A percentile compares a stretch with the other conserved stretches of the same genome.
Evolutionary conservation across 2,797 vertebrate genomes (phyloP).

Genomic region (Sardinella longiceps): DNA sequence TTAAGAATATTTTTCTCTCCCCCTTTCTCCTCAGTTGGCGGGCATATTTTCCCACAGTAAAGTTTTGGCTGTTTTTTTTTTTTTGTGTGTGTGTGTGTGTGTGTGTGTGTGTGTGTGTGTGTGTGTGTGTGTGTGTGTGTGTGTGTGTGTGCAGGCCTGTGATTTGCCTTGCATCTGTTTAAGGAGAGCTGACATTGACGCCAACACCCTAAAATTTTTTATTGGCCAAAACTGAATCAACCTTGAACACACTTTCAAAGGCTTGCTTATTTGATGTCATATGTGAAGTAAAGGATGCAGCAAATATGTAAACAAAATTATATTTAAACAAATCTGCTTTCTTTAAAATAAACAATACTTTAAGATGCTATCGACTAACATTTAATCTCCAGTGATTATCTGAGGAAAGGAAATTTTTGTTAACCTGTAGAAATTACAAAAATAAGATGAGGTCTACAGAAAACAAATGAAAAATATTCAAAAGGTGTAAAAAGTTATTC

Average conservation of each 20-base stretch:
- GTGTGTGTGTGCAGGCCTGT: conserved; percentile 35
- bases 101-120: no score
- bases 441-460: neutral
- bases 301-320: no score
- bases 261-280: neutral
- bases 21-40: neutral
- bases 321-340: no score
- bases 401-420: neutral
- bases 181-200: conserved; percentile 75
- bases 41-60: neutral
- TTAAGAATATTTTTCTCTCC: neutral
- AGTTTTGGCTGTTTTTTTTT: neutral
- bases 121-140: no score
- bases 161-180: conserved; percentile 76
- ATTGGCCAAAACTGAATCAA: conserved; percentile 33
- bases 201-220: conserved; percentile 79
- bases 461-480: neutral
- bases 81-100: no score
- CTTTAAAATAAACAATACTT: no score
- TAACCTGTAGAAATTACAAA: neutral
- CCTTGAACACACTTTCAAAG: neutral
- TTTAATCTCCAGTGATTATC: neutral
- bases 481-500: no score
- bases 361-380: no score
- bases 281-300: neutral